phyloP scores from a whole-genome alignment of 2,113 vertebrate genomes.

The Camelus bactrianus region DNA sequence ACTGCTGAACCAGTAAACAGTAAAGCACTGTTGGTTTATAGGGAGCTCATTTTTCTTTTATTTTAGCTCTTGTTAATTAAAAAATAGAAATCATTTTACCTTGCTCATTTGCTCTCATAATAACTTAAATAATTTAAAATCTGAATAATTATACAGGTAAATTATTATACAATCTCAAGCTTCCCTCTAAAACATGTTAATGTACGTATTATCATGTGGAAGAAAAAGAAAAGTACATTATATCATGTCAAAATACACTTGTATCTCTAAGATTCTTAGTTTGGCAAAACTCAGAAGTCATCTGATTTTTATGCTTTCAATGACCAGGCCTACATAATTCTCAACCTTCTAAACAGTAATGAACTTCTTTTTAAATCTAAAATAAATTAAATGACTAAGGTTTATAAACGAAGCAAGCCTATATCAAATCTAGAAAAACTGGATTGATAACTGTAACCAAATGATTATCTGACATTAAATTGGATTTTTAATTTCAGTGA shows the following conservation, averaged over 20 bases:
- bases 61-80: background rate
- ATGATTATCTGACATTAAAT: constrained; percentile 29
- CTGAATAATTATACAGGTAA: background rate
- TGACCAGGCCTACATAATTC: background rate
- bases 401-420: constrained; percentile 42
- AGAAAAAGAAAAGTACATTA: background rate
- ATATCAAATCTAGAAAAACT: constrained; percentile 13
- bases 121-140: background rate
- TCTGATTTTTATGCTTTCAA: background rate
- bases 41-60: background rate
- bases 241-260: background rate
- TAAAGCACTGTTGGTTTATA: background rate
- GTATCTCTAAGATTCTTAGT: background rate
- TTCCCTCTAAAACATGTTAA: background rate
- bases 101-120: background rate
- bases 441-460: background rate
- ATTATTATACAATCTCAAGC: background rate
- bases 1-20: background rate
- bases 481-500: constrained; percentile 55
- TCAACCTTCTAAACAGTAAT: constrained; percentile 58
- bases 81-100: background rate
- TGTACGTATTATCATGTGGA: background rate
- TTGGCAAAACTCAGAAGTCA: background rate
- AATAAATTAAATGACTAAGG: constrained; percentile 60
- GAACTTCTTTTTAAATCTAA: constrained; percentile 40